phyloP scores from a whole-genome alignment of 2,797 vertebrate species.

The Darevskia nairensis region DNA sequence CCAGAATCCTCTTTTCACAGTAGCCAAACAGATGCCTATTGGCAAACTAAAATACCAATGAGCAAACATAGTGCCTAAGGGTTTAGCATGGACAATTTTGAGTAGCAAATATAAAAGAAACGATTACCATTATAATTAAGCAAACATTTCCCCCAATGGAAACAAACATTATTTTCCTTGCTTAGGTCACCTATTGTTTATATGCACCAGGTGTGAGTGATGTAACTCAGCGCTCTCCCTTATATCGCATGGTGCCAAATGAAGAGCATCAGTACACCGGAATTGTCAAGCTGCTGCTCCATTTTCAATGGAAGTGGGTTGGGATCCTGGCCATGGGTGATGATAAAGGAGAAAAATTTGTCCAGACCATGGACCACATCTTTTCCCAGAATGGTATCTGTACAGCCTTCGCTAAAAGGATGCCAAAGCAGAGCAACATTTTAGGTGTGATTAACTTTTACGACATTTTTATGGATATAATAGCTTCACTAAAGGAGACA shows the following conservation, averaged over 20 bases:
- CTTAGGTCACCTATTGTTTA: not conserved
- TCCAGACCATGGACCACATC: not conserved
- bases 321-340: not conserved
- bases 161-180: not conserved
- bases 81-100: not conserved
- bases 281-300: not conserved
- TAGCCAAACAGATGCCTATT: not conserved
- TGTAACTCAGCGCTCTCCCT: not conserved
- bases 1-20: no score
- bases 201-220: not conserved
- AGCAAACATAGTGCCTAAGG: no score
- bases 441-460: not conserved
- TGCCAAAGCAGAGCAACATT: not conserved
- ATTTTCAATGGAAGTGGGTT: conserved; percentile 20
- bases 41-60: no score
- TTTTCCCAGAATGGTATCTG: not conserved
- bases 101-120: not conserved
- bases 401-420: not conserved
- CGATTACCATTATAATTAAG: not conserved
- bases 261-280: not conserved
- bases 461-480: not conserved
- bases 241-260: not conserved
- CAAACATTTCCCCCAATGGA: no score
- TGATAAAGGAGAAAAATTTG: conserved; percentile 14
- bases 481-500: not conserved